Percentiles rank a stretch among this genome's conserved stretches.
These are phyloP conservation scores for Meleagris gallopavo DNA, from an alignment of 2,113 vertebrate species.

Conservation along the genomic window DNA sequence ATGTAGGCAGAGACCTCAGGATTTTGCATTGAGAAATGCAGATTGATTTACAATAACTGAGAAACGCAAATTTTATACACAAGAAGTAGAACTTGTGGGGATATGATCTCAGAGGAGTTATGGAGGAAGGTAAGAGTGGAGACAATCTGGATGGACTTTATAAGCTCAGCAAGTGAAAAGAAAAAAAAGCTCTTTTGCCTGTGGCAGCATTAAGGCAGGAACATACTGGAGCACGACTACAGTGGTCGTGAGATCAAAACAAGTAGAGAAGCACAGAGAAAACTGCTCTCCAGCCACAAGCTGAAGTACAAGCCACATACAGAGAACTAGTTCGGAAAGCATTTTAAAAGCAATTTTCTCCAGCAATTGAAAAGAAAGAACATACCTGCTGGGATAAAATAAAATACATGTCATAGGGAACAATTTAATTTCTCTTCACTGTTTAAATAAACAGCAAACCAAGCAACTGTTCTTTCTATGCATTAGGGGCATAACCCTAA, in stretches of 20 bases:
- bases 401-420: neutral
- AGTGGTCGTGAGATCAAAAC: neutral
- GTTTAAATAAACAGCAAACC: neutral
- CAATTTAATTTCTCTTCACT: neutral
- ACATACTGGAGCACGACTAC: rapidly evolving
- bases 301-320: neutral
- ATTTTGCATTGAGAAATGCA: neutral
- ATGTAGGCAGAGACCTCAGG: neutral
- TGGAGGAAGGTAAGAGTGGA: neutral
- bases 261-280: neutral
- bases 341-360: neutral
- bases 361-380: neutral
- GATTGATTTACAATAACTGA: neutral
- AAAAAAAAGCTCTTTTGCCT: neutral
- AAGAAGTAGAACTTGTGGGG: neutral
- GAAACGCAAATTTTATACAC: neutral
- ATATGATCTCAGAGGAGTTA: neutral
- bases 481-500: rapidly evolving
- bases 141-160: neutral
- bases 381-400: neutral
- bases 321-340: neutral
- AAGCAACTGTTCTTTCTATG: neutral
- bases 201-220: neutral
- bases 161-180: neutral
- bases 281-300: neutral